These are phyloP conservation scores for Pristionchus pacificus DNA, from an alignment of 1,140 invertebrate genomes.

Conservation along the genomic window DNA sequence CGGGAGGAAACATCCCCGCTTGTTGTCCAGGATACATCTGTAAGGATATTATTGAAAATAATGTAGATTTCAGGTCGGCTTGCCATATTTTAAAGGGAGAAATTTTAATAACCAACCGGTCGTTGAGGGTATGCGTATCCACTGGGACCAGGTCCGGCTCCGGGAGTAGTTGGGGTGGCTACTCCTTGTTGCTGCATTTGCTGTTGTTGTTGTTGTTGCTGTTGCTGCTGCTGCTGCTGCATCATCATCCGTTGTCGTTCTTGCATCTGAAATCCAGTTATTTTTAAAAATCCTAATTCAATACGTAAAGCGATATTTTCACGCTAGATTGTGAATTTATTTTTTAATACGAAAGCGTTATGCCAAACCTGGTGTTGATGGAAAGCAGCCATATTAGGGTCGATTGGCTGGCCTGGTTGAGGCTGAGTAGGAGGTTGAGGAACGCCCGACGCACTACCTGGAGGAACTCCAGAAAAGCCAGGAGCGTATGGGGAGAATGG, in stretches of 20 bases:
- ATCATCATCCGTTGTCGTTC: conserved; percentile 16
- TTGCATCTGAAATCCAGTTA: conserved; percentile 4
- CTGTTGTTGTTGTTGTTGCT: conserved; percentile 20
- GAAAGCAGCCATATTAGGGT: conserved; percentile 10
- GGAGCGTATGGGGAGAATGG: background rate
- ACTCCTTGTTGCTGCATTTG: conserved; percentile 4
- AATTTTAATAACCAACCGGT: too few species aligned
- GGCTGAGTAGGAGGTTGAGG: conserved; percentile 1
- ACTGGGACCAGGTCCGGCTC: too few species aligned
- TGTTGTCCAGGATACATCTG: conserved; percentile 13
- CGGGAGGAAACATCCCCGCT: conserved; percentile 15
- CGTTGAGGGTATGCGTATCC: too few species aligned
- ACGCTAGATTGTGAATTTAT: background rate
- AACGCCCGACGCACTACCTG: background rate
- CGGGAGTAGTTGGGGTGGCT: background rate
- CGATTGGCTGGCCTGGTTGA: background rate
- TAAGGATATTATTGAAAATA: too few species aligned
- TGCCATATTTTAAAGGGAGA: too few species aligned
- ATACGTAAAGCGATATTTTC: too few species aligned
- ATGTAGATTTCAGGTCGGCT: too few species aligned
- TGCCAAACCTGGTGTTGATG: conserved; percentile 24
- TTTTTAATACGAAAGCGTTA: conserved; percentile 1
- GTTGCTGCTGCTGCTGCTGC: conserved; percentile 19
- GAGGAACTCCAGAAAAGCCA: background rate
- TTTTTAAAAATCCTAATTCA: too few species aligned